phyloP scores from a whole-genome alignment of 30 jellyfish, hydroid and myxozoan genomes.

The Hydra vulgaris region DNA sequence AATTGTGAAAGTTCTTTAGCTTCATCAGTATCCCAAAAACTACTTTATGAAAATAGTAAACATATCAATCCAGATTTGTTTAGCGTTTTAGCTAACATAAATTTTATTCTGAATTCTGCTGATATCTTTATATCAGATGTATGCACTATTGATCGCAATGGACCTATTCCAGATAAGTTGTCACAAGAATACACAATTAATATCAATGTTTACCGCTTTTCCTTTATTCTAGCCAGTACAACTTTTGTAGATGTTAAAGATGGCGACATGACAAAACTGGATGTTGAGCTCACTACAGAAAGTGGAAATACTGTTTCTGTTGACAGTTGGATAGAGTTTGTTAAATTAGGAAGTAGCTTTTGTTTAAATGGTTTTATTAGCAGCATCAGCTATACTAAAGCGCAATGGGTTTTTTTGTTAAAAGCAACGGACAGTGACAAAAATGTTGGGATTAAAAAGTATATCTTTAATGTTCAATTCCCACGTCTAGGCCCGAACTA shows the following conservation, averaged over 20 bases:
- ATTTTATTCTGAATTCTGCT: not conserved
- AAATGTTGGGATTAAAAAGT: conserved; percentile 8
- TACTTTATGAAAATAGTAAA: not conserved
- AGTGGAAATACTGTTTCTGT: conserved; percentile 38
- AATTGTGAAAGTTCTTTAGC: not conserved
- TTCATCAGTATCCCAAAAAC: not conserved
- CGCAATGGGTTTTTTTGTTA: conserved; percentile 18
- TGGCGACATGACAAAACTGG: conserved; percentile 36
- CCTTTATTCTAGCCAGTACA: conserved; percentile 13
- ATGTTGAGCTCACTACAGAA: conserved; percentile 13
- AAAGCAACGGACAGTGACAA: conserved; percentile 63
- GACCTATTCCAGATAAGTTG: conserved; percentile 11
- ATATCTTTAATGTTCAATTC: not conserved
- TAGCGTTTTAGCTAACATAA: not conserved
- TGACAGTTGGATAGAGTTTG: conserved; percentile 41
- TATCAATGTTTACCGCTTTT: conserved; percentile 10
- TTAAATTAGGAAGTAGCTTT: not conserved
- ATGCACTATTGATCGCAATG: not conserved
- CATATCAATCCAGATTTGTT: not conserved
- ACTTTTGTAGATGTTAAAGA: conserved; percentile 54
- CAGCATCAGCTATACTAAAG: not conserved
- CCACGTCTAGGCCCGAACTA: conserved; percentile 23
- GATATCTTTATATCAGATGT: not conserved
- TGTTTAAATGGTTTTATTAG: conserved; percentile 11
- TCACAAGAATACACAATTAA: not conserved